Base-by-base conservation (phyloP, 2,888 invertebrate species). In the Thecocarcelia acutangulata region DNA sequence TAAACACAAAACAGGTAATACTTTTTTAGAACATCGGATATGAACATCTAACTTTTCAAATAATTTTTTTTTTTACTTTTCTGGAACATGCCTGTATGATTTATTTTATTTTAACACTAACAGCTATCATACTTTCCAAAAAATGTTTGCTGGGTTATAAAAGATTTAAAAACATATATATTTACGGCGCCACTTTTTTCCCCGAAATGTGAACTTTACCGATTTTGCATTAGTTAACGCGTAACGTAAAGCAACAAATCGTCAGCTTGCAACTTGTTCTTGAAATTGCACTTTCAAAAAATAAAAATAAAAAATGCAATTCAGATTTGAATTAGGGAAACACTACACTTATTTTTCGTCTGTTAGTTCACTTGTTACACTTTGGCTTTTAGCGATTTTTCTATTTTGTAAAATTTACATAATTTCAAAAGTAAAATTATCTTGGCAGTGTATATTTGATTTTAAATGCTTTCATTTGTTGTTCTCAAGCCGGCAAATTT, bases 131-230 rank as follows among this genome's bases (percentile, higher is more conserved):
- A 58, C 19, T 58, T 37, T 48, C 13, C 33, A 11, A 19, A 52
- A 58, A 58, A 58, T 9, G 1, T 61, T 69, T 69, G 76, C 76
- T 76, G 69, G 76, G 69, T 48, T 61, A 40, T 17, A 28, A 54
- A 2, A 44, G n/a, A 37, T 11, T 56, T 50, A 42, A 11, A 42
- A 9, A 33, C 6, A 33, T 33, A 8, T 33, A 8, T 19, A 59
- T 12, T 4, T 21, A 48, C 21, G 48, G 21, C 19, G 2, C n/a
- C n/a, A 42, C 11, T 12, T 63, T 12, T 73, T 56, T 11, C 21
- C 8, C 4, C 8, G 3, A 46, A 70, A 58, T 1, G 37, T 58
- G 1, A 33, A 33, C 33, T 33, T 8, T 8, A 8, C 24, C 5
- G 24, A n/a, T n/a, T 24, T 24, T 33, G 33, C 33, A 28, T 28